These are phyloP conservation scores for Ephestia elutella DNA, from an alignment of 1,140 invertebrate species.

Conservation along the genomic window DNA sequence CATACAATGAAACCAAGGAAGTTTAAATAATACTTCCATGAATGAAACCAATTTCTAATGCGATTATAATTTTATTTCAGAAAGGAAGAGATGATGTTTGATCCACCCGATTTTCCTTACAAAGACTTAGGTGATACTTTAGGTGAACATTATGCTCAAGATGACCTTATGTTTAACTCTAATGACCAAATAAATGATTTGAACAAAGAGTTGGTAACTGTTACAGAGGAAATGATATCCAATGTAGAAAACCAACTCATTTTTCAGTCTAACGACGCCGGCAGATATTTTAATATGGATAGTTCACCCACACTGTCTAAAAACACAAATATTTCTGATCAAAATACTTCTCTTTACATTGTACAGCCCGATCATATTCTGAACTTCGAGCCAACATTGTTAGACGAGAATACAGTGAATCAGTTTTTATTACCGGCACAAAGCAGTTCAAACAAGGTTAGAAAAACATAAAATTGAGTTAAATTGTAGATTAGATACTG, in stretches of 20 bases:
- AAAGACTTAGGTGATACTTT: constrained; percentile 52
- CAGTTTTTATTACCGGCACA: constrained; percentile 55
- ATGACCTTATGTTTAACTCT: constrained; percentile 42
- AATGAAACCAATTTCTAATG: no score
- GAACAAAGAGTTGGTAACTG: constrained; percentile 36
- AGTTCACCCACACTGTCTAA: constrained; percentile 25
- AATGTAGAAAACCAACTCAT: constrained; percentile 43
- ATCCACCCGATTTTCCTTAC: constrained; percentile 59
- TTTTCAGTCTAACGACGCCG: constrained; percentile 44
- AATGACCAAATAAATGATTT: constrained; percentile 13
- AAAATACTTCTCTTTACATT: constrained; percentile 35
- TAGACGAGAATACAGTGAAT: constrained; percentile 61
- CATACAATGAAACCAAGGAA: no score
- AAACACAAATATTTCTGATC: constrained; percentile 14
- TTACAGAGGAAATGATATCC: constrained; percentile 32
- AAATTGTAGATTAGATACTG: no score
- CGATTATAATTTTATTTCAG: constrained; percentile 32
- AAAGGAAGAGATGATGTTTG: constrained; percentile 53
- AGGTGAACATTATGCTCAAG: constrained; percentile 38
- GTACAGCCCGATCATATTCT: constrained; percentile 44
- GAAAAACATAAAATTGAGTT: background rate
- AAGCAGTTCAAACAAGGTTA: constrained; percentile 36
- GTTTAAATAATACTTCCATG: no score
- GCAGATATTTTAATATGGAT: constrained; percentile 42
- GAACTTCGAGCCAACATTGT: constrained; percentile 49